Percentiles rank a stretch among this genome's conserved stretches.
These are phyloP conservation scores for Folsomia manolachei DNA, from an alignment of 2,888 invertebrate species.

Conservation along the genomic window DNA sequence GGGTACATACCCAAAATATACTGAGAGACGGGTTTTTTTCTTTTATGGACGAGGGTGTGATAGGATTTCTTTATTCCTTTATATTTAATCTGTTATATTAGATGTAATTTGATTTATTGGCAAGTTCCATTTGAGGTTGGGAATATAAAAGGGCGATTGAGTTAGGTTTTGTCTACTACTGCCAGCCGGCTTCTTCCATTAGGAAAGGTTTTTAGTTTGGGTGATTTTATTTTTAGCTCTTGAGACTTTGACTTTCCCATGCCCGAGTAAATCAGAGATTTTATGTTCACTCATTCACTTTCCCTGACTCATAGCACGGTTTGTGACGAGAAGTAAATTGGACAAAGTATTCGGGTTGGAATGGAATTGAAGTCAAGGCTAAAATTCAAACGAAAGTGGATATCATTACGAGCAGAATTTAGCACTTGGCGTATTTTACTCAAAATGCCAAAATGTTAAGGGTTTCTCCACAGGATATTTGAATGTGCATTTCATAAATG, in stretches of 20 bases:
- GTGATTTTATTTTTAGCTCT: conserved; percentile 16
- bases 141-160: conserved; percentile 7
- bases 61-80: neutral
- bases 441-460: no score
- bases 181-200: conserved; percentile 10
- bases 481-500: no score
- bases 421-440: no score
- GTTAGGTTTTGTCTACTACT: no score
- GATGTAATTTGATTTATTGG: conserved; percentile 29
- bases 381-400: neutral
- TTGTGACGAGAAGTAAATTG: conserved; percentile 14
- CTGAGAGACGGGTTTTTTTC: no score
- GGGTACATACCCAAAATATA: neutral
- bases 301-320: no score
- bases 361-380: neutral
- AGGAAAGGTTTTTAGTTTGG: conserved; percentile 4
- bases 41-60: conserved; percentile 17
- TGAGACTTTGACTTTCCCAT: conserved; percentile 13
- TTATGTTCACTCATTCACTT: neutral
- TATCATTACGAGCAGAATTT: neutral
- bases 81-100: neutral
- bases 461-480: no score
- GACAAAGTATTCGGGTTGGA: neutral
- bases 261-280: neutral
- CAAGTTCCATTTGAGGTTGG: conserved; percentile 17